Percentiles rank a stretch among this genome's conserved stretches.
phyloP scores from a whole-genome alignment of 2,888 invertebrate genomes.

The Pseudanteris insignis region DNA sequence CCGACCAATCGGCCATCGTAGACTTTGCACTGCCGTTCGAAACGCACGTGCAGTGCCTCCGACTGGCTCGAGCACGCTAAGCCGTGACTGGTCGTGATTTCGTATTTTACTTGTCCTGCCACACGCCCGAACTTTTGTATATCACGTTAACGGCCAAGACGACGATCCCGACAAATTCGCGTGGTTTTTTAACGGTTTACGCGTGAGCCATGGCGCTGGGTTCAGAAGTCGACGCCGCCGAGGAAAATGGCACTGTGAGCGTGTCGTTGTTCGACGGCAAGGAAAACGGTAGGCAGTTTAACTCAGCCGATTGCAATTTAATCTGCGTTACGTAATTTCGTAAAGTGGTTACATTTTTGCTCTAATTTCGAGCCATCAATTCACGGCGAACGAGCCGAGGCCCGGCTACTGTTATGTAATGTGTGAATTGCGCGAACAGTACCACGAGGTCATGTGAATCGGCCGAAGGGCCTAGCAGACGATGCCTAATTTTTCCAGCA shows the following conservation, averaged over 20 bases:
- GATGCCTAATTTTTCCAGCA: constrained; percentile 45
- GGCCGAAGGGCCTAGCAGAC: constrained; percentile 51
- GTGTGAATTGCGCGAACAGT: constrained; percentile 52
- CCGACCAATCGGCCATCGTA: constrained; percentile 41
- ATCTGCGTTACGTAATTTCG: constrained; percentile 12
- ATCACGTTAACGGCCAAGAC: background rate
- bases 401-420: constrained; percentile 53
- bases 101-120: background rate
- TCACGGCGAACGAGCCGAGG: constrained; percentile 1
- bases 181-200: constrained; percentile 2
- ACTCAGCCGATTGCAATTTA: background rate
- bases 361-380: background rate
- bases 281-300: constrained; percentile 21
- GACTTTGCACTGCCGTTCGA: constrained; percentile 41
- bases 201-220: constrained; percentile 62
- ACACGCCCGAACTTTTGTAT: background rate
- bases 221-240: constrained; percentile 62
- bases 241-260: constrained; percentile 60
- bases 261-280: constrained; percentile 58
- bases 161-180: background rate
- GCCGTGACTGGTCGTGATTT: constrained; percentile 7
- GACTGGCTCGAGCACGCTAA: constrained; percentile 19
- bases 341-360: background rate
- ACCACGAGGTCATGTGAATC: constrained; percentile 55
- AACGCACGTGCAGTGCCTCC: constrained; percentile 41